Base-by-base conservation (phyloP, 2,113 vertebrate genomes). In the Podarcis muralis region DNA sequence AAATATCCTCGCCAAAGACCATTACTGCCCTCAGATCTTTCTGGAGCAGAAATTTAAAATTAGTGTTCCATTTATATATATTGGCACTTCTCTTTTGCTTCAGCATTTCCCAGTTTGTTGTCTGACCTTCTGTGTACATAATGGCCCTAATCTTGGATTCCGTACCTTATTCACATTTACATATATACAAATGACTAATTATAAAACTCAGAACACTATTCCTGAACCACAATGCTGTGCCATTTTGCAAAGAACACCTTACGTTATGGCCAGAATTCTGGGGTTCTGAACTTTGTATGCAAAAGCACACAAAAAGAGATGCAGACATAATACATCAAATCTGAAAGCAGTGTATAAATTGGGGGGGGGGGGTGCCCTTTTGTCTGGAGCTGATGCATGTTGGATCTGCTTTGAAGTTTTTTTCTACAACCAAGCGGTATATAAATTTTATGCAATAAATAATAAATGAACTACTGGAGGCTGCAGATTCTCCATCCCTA, bases 1-100 rank as follows among this genome's bases (percentile, higher is more conserved):
- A 95, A 94, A 90, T 91, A 85, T 43, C 90, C 57, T 89, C 86
- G 87, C 88, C 90, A 94, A 84, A 91, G 92, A 89, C 91, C 89
- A 93, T 93, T 94, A 92, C 89, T 62, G 84, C 53, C 87, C 32
- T 0, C 0, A 88, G 92, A 90, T 84, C 80, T 79, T 90, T 87
- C 88, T 90, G 87, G 83, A 93, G 32, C 84, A 87, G 62, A 9
- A 91, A 88, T 0, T 0, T 94, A 89, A 95, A 84, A 94, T 91
- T 86, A 89, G 84, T 43, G 81, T 92, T 87, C 89, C 93, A 90
- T 90, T 90, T 90, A 75, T 35, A 35, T 5, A 82, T 68, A 82
- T 23, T 40, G 15, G 59, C 37, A 30, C 43, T 75, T 83, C 84
- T 79, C 53, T 81, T 85, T 90, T 82, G 88, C 37, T 86, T 76